These are phyloP conservation scores for Tiliacea citrago DNA, from an alignment of 2,888 invertebrate genomes.

Conservation along the genomic window DNA sequence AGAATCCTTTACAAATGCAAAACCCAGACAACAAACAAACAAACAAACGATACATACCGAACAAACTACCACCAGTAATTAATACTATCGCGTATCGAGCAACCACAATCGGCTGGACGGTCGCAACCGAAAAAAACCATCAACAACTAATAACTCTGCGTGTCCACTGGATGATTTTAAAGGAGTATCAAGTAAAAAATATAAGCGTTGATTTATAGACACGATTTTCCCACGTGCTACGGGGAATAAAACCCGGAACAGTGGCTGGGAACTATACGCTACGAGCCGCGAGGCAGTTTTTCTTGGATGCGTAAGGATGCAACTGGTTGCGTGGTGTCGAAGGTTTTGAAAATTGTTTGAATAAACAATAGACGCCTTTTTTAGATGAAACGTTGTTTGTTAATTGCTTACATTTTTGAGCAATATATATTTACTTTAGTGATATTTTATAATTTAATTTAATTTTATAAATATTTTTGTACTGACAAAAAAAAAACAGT, in stretches of 20 bases:
- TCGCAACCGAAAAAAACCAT: conserved; percentile 38
- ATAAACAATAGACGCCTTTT: neutral
- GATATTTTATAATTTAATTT: neutral
- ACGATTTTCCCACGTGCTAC: conserved; percentile 89
- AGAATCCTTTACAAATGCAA: conserved; percentile 1
- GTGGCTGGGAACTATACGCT: conserved; percentile 81
- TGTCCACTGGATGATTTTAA: conserved; percentile 63
- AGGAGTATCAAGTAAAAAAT: conserved; percentile 73
- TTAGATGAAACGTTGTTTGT: neutral
- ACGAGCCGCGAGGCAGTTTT: conserved; percentile 76
- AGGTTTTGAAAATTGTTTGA: neutral
- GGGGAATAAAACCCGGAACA: conserved; percentile 88
- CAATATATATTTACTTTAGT: neutral
- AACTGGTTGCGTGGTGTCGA: conserved; percentile 2
- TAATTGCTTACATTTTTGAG: neutral
- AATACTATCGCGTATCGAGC: conserved; percentile 50
- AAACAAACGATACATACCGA: conserved; percentile 31
- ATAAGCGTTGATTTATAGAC: conserved; percentile 82
- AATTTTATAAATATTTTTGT: neutral
- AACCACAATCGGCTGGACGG: conserved; percentile 26
- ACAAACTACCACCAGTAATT: conserved; percentile 48
- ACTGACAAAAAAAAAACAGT: neutral
- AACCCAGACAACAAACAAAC: conserved; percentile 13
- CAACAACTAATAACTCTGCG: conserved; percentile 67
- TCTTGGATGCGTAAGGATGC: conserved; percentile 73